Evolutionary conservation across 2,888 invertebrate species (phyloP).

Genomic region (Macrostomum cliftonense): DNA sequence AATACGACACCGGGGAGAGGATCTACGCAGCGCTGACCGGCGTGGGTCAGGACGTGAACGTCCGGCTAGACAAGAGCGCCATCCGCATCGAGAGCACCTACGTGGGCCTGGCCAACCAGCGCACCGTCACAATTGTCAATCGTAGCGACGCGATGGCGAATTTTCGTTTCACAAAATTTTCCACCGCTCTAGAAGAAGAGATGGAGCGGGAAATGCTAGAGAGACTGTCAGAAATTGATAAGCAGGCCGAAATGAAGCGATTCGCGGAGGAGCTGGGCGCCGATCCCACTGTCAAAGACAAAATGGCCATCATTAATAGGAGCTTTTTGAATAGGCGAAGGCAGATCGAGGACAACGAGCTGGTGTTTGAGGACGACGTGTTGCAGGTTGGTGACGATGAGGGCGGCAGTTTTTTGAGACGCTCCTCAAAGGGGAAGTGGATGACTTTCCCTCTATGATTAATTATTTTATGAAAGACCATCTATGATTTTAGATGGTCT

Average conservation of each 20-base stretch:
- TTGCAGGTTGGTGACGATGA: too few species aligned
- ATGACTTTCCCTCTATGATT: too few species aligned
- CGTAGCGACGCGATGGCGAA: conserved; percentile 34
- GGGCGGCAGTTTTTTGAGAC: too few species aligned
- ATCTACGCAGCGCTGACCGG: conserved; percentile 31
- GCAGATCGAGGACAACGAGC: conserved; percentile 16
- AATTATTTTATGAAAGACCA: too few species aligned
- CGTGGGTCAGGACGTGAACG: conserved; percentile 31
- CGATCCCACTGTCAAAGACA: conserved; percentile 31
- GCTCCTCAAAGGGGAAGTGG: too few species aligned
- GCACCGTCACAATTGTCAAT: conserved; percentile 31
- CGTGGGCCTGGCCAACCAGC: conserved; percentile 35
- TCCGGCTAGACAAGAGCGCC: conserved; percentile 34
- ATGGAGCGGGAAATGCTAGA: conserved; percentile 13
- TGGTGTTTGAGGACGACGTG: too few species aligned
- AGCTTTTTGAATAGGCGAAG: conserved; percentile 32
- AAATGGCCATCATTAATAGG: conserved; percentile 29
- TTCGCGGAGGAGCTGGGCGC: conserved; percentile 30
- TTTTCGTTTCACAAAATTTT: conserved; percentile 33
- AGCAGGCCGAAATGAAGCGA: conserved; percentile 25
- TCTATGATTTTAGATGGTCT: too few species aligned
- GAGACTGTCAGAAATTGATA: conserved; percentile 19
- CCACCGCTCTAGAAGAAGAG: conserved; percentile 33
- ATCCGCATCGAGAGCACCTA: conserved; percentile 35
- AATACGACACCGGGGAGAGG: conserved; percentile 36